Base-by-base conservation (phyloP, 2,797 vertebrate species). In the Cygnus olor region DNA sequence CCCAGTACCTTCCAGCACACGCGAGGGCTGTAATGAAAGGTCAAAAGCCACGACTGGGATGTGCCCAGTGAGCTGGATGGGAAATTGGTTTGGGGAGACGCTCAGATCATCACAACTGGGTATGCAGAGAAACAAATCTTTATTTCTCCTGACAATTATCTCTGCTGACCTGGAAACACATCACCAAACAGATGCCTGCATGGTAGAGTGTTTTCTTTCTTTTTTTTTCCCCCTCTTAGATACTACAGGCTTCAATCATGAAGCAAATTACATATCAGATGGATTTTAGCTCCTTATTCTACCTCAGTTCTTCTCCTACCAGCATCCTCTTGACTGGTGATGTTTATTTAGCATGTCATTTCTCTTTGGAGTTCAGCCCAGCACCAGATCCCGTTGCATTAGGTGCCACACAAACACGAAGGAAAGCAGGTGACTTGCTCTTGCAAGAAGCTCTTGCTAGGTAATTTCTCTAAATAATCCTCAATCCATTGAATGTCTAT, bases 121-220 rank as follows among this genome's bases (percentile, higher is more conserved):
- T 60, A 73, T 49, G 74, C 74, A 92, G 54, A 79, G 72, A 83
- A 40, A 82, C 36, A 89, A 85, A 93, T 63, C 58, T 64, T 45
- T 19, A 16, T 73, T 85, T 58, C 68, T 94, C 61, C 72, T 54
- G 60, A 85, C n/a, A 82, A 80, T 28, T 64, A 53, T 74, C 44
- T 90, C 86, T 82, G 74, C 78, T 92, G 61, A 90, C 71, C 71
- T 87, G 64, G 60, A 92, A 92, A 94, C 42, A 57, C 25, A 93
- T 40, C 25, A 61, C 78, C 63, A 86, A 91, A 91, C 40, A 85
- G 65, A 86, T 51, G 64, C 60, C 49, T 82, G 71, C 68, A 40
- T 85, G 74, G 86, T 90, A 93, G 56, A 20, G 38, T 66, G 27
- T 20, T 11, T 49, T 61, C 38, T 61, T 18, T 36, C 38, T 36